Evolutionary conservation across 2,888 invertebrate genomes (phyloP).

Genomic region (Panzeria rudis): DNA sequence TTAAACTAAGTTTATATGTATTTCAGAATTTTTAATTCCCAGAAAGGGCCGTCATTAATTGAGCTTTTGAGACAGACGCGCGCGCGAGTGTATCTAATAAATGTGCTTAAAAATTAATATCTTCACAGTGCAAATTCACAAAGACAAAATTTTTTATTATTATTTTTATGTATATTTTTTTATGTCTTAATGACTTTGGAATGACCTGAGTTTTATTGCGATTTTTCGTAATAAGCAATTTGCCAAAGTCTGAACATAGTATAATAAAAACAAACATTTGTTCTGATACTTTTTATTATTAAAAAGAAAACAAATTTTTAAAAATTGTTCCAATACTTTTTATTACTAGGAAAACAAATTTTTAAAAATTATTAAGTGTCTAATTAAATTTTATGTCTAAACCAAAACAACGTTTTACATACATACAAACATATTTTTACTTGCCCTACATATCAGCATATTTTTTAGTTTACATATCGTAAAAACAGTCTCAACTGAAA

Average conservation of each 20-base stretch:
- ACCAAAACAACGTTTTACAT: no score
- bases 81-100: neutral
- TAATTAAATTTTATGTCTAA: neutral
- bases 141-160: neutral
- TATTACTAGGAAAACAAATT: no score
- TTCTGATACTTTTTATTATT: no score
- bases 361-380: neutral
- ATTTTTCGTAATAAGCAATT: neutral
- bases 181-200: constrained; percentile 28
- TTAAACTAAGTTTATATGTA: neutral
- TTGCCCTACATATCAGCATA: no score
- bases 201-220: constrained; percentile 18
- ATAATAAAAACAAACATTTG: neutral
- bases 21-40: neutral
- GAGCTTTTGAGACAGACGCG: no score
- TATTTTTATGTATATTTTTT: neutral
- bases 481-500: no score
- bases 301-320: no score
- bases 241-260: neutral
- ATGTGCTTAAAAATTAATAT: neutral
- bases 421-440: no score
- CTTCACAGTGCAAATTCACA: neutral
- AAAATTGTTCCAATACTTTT: no score
- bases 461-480: no score
- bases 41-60: neutral